Evolutionary conservation across 1,140 invertebrate genomes (phyloP).

Genomic region (Euglossa dilemma): DNA sequence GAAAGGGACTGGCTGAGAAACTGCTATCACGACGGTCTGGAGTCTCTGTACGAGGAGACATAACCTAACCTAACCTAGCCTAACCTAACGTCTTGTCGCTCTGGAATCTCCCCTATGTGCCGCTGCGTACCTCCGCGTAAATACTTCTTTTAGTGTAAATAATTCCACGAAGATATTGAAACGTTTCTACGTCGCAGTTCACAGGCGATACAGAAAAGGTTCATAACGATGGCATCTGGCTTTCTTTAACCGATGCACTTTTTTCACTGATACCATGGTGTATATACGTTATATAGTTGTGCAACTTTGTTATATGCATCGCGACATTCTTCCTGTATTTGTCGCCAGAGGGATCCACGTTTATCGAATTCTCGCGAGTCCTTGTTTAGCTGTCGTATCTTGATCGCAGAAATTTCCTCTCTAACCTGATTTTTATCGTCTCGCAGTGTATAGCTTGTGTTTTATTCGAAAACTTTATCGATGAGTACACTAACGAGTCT

Average conservation of each 20-base stretch:
- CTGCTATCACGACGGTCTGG: slow-evolving; percentile 32
- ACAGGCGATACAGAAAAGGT: not conserved
- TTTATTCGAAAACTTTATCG: too few species aligned
- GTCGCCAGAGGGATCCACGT: too few species aligned
- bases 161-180: not conserved
- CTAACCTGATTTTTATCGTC: too few species aligned
- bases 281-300: not conserved
- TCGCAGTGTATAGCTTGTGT: too few species aligned
- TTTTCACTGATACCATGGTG: not conserved
- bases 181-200: not conserved
- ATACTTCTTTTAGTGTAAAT: not conserved
- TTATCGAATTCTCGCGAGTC: too few species aligned
- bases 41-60: slow-evolving; percentile 11
- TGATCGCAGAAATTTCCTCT: too few species aligned
- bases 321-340: too few species aligned
- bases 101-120: not conserved
- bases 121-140: not conserved
- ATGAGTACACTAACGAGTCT: too few species aligned
- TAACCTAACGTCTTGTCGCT: not conserved
- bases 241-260: not conserved
- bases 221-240: not conserved
- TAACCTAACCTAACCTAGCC: slow-evolving; percentile 35
- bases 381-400: too few species aligned
- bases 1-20: slow-evolving; percentile 50
- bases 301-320: too few species aligned